Base-by-base conservation (phyloP, 2,113 vertebrate genomes). In the Bombycilla garrulus region DNA sequence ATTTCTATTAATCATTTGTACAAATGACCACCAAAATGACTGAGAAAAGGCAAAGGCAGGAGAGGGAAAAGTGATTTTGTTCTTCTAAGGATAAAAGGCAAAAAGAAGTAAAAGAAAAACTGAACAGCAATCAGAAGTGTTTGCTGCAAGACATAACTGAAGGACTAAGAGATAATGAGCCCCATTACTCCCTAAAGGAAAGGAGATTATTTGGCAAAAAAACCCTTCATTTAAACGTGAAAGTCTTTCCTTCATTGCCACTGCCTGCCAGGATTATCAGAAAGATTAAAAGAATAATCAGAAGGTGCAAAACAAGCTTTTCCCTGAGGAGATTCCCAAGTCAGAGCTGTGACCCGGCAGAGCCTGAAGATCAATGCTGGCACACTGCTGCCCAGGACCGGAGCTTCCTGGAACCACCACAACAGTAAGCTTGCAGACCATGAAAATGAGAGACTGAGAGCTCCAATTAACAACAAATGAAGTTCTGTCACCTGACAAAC, bases 331-430 rank as follows among this genome's bases (percentile, higher is more conserved):
- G 35, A 81, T 22, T 70, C 7, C 26, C 54, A 60, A n/a, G 35
- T 36, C 22, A 78, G 44, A 11, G 3, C 42, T 0, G 0, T 2
- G 9, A 69, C 25, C 50, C 58, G 73, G 36, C 5, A 10, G 40
- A 71, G 48, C n/a, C 57, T 67, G 40, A 51, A 61, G 35, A 42
- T 33, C 42, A 60, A 5, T 6, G 9, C 28, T 28, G 18, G n/a
- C 60, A 70, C 9, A 3, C 5, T 10, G 31, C 47, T 84, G 73
- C 21, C 56, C 64, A 29, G 36, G 31, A 38, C 45, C 84, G 17
- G 21, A 8, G 47, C 31, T 35, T 44, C 72, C 72, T 47, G 24
- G 17, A 80, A 47, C 12, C 47, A 61, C 0, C 5, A 19, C 3
- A 19, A 54, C 73, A 82, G 21, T 7, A 22, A 81, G 28, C 31